Conservation (phyloP, 2,113 vertebrate genomes). For the Mustela nigripes region DNA sequence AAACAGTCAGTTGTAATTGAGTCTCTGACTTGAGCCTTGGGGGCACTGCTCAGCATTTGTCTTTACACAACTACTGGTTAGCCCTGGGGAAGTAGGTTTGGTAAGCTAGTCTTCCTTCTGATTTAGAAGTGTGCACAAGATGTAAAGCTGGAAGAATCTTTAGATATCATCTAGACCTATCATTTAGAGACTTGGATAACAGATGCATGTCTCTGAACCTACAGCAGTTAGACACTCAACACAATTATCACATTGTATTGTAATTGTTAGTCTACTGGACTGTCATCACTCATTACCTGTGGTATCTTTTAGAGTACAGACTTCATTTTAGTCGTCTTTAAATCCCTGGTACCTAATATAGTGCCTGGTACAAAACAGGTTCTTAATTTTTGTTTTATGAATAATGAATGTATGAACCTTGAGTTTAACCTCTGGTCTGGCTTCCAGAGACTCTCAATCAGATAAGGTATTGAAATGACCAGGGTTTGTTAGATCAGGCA, state of each 20-base stretch:
- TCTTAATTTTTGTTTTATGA: neutral
- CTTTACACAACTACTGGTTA: neutral
- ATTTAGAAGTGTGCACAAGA: neutral
- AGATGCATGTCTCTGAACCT: neutral
- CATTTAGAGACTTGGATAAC: neutral
- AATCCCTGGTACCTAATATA: neutral
- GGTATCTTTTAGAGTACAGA: neutral
- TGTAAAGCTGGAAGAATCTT: neutral
- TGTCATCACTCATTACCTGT: neutral
- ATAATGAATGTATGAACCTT: neutral
- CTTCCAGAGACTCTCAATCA: neutral
- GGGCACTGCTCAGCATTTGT: neutral
- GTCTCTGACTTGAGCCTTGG: neutral
- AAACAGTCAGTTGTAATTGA: neutral
- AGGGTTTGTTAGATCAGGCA: neutral
- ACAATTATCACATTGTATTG: neutral
- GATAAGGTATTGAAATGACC: neutral
- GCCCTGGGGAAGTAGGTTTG: neutral
- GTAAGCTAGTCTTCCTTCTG: neutral
- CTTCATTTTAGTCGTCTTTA: constrained; percentile 15
- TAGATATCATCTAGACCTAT: neutral
- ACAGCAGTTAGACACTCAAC: neutral
- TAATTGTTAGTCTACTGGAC: neutral
- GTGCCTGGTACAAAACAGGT: neutral
- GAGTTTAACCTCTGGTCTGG: neutral